Evolutionary conservation across 1,140 invertebrate genomes (phyloP).

Genomic region (Rhopalosiphum padi): DNA sequence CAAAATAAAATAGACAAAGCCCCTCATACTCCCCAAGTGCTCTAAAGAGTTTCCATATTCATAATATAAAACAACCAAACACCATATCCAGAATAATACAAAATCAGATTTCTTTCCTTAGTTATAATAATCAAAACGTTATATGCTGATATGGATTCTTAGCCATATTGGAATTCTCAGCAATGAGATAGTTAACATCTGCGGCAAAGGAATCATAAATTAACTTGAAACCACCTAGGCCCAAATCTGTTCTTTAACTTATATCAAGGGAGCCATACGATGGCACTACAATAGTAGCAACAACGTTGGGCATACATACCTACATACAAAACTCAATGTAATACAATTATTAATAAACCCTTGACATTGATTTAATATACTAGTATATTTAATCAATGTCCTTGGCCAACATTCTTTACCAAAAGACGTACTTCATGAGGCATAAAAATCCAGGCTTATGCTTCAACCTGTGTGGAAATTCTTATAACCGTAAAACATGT

Average conservation of each 20-base stretch:
- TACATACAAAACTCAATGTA: neutral
- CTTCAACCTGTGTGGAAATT: too few relatives aligned
- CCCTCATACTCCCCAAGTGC: neutral
- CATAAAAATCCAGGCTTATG: too few relatives aligned
- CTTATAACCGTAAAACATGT: too few relatives aligned
- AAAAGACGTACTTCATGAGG: too few relatives aligned
- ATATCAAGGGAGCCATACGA: neutral
- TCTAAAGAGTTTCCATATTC: neutral
- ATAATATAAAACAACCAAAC: neutral
- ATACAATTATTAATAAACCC: too few relatives aligned
- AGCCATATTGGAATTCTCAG: neutral
- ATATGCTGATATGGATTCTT: neutral
- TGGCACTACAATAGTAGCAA: too few relatives aligned
- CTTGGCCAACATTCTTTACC: too few relatives aligned
- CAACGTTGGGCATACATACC: neutral
- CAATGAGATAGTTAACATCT: neutral
- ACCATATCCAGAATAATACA: neutral
- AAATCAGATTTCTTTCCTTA: neutral
- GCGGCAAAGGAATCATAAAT: neutral
- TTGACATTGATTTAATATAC: too few relatives aligned
- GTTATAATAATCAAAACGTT: neutral
- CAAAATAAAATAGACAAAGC: neutral
- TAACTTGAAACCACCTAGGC: neutral
- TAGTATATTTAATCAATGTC: too few relatives aligned
- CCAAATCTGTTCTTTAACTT: neutral